Evolutionary conservation across 2,888 invertebrate species (phyloP), one percentile per base, ranked within the genome.

Genomic region (Chrysodeixis includens): DNA sequence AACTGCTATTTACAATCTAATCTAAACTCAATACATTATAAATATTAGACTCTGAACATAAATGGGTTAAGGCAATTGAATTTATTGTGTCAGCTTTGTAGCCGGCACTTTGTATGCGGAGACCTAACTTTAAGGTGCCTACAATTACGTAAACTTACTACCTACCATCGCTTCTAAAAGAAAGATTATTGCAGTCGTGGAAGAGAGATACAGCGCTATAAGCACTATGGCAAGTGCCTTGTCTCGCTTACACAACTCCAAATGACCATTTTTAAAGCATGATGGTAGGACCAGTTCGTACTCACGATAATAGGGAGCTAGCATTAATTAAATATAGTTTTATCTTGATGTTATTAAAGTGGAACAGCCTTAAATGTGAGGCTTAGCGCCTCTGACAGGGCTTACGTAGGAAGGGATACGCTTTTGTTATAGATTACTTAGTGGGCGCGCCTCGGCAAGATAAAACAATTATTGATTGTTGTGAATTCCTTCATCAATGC

Each of bases 31-130:
- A 53, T 61, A 44, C 46, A 62, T 58, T 67, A 56, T 12, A 66
- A 49, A 62, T 62, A 58, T 56, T 49, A 44, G 56, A 65, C 59
- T 68, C 32, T 68, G 22, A 69, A 55, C 49, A 58, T 62, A 76
- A 70, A 73, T 73, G 66, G 52, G 62, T 79, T 64, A 70, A 80
- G 67, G 77, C 65, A 52, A 63, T 46, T 60, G 59, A 65, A 70
- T 73, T 66, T 65, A 70, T 70, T 35, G 62, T 56, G 20, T 51
- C 61, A 32, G 62, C 46, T 49, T 18, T 8, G 40, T 46, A 16
- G 40, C 64, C 18, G 26, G 20, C 66, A 59, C 40, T 46, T 59
- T 20, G 16, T 40, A 40, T 30, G 30, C 46, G 51, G 60, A 62
- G 32, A 44, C 26, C 52, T 56, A 54, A 52, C 35, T 61, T 66